phyloP scores from a whole-genome alignment of 2,888 invertebrate genomes.

The Mimas tiliae region DNA sequence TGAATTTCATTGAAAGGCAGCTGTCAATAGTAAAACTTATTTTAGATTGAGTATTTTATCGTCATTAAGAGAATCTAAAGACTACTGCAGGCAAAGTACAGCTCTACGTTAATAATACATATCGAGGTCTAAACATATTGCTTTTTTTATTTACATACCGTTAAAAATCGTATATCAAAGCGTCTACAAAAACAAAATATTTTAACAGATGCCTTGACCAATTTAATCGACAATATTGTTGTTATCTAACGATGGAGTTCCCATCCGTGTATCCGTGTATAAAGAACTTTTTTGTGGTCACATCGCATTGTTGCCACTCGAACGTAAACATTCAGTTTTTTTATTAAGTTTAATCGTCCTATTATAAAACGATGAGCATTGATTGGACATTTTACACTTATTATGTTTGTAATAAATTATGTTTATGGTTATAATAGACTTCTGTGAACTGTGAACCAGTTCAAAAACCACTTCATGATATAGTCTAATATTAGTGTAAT shows the following conservation, averaged over 20 bases:
- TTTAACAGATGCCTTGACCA: slow-evolving; percentile 52
- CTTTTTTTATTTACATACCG: too few relatives aligned
- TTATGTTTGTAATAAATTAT: too few relatives aligned
- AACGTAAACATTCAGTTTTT: slow-evolving; percentile 34
- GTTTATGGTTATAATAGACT: too few relatives aligned
- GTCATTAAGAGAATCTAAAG: too few relatives aligned
- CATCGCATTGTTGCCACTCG: slow-evolving; percentile 49
- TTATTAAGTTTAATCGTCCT: background rate
- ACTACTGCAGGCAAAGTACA: too few relatives aligned
- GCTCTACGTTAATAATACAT: too few relatives aligned
- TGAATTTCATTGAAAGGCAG: background rate
- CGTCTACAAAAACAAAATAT: slow-evolving; percentile 6
- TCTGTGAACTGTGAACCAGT: too few relatives aligned
- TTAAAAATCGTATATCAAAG: background rate
- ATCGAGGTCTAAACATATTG: too few relatives aligned
- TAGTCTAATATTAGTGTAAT: too few relatives aligned
- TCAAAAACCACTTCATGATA: too few relatives aligned
- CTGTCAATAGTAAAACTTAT: background rate
- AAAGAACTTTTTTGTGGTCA: slow-evolving; percentile 48
- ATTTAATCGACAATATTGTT: slow-evolving; percentile 47
- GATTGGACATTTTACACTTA: background rate
- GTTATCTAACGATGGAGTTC: slow-evolving; percentile 43
- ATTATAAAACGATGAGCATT: background rate
- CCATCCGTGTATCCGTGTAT: slow-evolving; percentile 49
- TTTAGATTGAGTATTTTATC: background rate